Evolutionary conservation across 1,140 invertebrate species (phyloP), one percentile per base, ranked within the genome.

Genomic region (Lethrus apterus): DNA sequence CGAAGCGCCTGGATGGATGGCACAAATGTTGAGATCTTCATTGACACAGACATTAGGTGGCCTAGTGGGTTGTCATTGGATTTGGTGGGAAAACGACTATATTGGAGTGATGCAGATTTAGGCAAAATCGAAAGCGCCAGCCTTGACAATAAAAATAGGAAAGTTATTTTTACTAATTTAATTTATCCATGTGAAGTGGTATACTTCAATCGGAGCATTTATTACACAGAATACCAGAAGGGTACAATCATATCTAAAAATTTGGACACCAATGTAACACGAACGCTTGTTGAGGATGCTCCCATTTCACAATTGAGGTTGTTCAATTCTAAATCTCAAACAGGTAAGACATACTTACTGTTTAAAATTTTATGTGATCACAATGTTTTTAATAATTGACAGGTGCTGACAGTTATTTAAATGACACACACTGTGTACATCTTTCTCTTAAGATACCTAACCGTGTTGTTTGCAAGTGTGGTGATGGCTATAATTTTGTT

Each of bases 21-120:
- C 5, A 74, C 74, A 1, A 66, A 78, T 33, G 69, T 74, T 10
- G 64, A 64, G 42, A 46, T 63, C 20, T 67, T 83, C 29, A 56
- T 79, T 0, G 68, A 67, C 23, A 63, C 68, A 2, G 69, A 78
- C 4, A 75, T 93, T 48, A 70, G 77, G 31, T 93, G 87, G 86
- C 93, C 94, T 1, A 88, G 83, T 69, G 89, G 89, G 10, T 70
- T 98, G 10, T 81, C 87, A 2, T 79, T 97, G 24, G 89, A 96
- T 66, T 79, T 80, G 52, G 75, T 79, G 13, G 80, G 75, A 14
- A 73, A 83, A 18, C 70, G 78, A 47, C 69, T 83, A 2, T 83
- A 86, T 55, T 89, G 93, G 78, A 81, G 89, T 5, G 85, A 88
- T 55, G 76, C 77, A 1, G 80, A 81, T 54, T 63, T 80, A 14